Evolutionary conservation across 2,888 invertebrate genomes (phyloP), one percentile per base, ranked within the genome.

Genomic region (Melieria omissa): DNA sequence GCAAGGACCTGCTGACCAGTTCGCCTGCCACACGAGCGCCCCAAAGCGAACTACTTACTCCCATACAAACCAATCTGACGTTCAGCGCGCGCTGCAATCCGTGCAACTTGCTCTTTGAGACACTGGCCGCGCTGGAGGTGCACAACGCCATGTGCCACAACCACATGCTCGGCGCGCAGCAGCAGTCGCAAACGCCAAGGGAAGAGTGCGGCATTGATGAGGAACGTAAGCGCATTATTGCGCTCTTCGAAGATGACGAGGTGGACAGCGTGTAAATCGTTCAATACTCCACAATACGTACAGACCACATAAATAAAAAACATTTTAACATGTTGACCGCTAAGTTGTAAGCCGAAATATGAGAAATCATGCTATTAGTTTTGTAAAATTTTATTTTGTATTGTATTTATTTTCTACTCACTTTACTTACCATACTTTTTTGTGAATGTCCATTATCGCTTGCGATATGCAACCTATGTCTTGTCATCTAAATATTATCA

Each of bases 81-180:
- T 80, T 83, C 62, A 83, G 83, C 14, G 86, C 85, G 3, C 83
- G 86, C 14, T 86, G 86, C 64, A 83, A 81, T 69, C 81, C 82
- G 41, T 86, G 86, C 72, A 83, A 82, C 65, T 76, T 82, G 61
- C 71, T 79, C 5, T 86, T 86, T 64, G 83, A 82, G 29, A 81
- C 81, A 4, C 79, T 86, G 29, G 79, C 80, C 55, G 81, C 82
- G 14, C 74, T 86, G 42, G 86, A 86, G 74, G 76, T 82, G 5
- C 86, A 86, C 71, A 86, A 86, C 73, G 82, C 80, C 4, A 76
- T 76, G 64, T 80, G 81, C 46, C 86, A 86, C 54, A 85, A 86
- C 71, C 80, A 73, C 66, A 63, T 60, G 41, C 16, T 67, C 47
- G 63, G 46, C 6, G 41, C 73, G 47, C 70, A 14, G 8, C 60